Evolutionary conservation across 2,113 vertebrate species (phyloP), one percentile per base, ranked within the genome.

Genomic region (Regulus satrapa): DNA sequence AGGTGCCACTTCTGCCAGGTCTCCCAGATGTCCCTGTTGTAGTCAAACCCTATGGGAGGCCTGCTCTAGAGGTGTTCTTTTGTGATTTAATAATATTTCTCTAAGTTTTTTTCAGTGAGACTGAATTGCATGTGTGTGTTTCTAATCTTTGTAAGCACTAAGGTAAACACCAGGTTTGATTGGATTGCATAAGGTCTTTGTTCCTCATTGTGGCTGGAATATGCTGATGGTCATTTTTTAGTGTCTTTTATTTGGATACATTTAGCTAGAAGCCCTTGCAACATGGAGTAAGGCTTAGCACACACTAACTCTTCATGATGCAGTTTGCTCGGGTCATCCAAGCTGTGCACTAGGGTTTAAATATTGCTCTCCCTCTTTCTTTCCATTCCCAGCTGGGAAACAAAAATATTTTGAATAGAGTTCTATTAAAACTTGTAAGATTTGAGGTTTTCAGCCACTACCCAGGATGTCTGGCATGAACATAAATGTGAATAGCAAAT

Each of bases 401-500:
- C 26, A 78, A 43, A 91, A 92, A 81, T 85, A 46, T 59, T 68
- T 36, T 55, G 52, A 87, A 43, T 25, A 71, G 45, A 11, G 8
- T 75, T 91, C 52, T 87, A 74, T 25, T 59, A 48, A 81, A 71
- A 64, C 20, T 82, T 16, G 1, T 36, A 79, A 68, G 31, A 75
- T 36, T 38, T 92, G 41, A 14, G 23, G 12, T 76, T 96, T 91
- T 56, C 62, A 73, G 74, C 45, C 6, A 7, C 38, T 58, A 24
- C 67, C 26, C 2, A 9, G 36, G 77, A 46, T 46, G 24, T 36
- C 46, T 89, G 67, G 34, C 17, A 56, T 28, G 55, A 76, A 69
- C 28, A 32, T 58, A 79, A 89, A 93, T 32, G 16, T 72, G 77
- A 89, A n/a, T 62, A 89, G 51, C 19, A 95, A 79, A 73, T 94